phyloP scores from a whole-genome alignment of 2,888 invertebrate species.

The Vanessa cardui region DNA sequence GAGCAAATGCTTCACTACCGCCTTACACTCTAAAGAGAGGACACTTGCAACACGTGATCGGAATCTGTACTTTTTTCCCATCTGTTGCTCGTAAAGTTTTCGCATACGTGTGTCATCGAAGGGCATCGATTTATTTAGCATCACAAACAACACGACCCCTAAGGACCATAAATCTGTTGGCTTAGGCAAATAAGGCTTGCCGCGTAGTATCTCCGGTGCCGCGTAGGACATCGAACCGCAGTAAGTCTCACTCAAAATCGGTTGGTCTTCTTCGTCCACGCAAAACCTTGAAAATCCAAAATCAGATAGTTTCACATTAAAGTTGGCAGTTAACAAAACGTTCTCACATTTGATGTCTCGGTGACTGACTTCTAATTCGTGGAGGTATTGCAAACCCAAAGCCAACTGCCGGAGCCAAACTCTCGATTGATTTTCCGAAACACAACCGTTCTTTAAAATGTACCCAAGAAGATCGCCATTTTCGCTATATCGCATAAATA shows the following conservation, averaged over 20 bases:
- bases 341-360: conserved; percentile 94
- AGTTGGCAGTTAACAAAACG: conserved; percentile 86
- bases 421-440: conserved; percentile 86
- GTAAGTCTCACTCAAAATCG: conserved; percentile 88
- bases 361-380: conserved; percentile 88
- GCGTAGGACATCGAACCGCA: conserved; percentile 95
- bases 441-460: conserved; percentile 85
- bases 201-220: conserved; percentile 92
- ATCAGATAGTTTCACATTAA: conserved; percentile 91
- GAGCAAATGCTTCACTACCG: conserved; percentile 84
- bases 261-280: conserved; percentile 62
- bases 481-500: conserved; percentile 90
- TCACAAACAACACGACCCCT: conserved; percentile 90
- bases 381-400: conserved; percentile 87
- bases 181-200: conserved; percentile 88
- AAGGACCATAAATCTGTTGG: conserved; percentile 91
- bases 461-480: conserved; percentile 91
- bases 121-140: conserved; percentile 92
- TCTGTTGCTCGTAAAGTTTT: conserved; percentile 85
- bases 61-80: conserved; percentile 84
- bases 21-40: conserved; percentile 84
- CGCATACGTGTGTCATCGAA: conserved; percentile 90
- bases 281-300: conserved; percentile 88
- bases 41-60: conserved; percentile 83
- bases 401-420: conserved; percentile 89